Evolutionary conservation across 2,888 invertebrate genomes (phyloP).

Genomic region (Caenorhabditis imperialis): DNA sequence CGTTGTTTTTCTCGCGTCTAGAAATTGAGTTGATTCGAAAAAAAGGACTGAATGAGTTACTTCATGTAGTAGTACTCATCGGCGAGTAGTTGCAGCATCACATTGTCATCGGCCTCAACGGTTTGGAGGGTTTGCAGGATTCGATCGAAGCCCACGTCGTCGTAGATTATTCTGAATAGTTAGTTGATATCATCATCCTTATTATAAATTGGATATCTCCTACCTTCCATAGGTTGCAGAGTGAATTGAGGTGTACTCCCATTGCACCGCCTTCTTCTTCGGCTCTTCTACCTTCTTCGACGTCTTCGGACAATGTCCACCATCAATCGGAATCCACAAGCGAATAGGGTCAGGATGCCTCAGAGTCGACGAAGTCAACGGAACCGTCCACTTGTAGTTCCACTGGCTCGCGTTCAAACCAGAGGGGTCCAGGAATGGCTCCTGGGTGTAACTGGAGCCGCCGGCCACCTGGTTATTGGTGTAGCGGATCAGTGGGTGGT

Average conservation of each 20-base stretch:
- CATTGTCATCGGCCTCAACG: constrained; percentile 25
- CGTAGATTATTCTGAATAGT: constrained; percentile 46
- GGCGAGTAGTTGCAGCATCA: constrained; percentile 45
- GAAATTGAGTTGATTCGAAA: constrained; percentile 10
- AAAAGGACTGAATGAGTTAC: constrained; percentile 18
- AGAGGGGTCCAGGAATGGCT: constrained; percentile 27
- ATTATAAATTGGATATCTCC: too few species aligned
- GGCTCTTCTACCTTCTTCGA: constrained; percentile 9
- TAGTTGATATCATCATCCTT: neutral
- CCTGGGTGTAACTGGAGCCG: constrained; percentile 31
- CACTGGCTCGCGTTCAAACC: constrained; percentile 30
- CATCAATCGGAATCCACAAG: constrained; percentile 26
- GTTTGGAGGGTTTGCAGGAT: constrained; percentile 39
- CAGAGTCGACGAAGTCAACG: constrained; percentile 17
- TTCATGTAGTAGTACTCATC: constrained; percentile 51
- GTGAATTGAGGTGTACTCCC: constrained; percentile 25
- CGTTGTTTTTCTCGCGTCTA: constrained; percentile 32
- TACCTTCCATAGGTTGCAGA: constrained; percentile 56
- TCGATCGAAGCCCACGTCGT: constrained; percentile 54
- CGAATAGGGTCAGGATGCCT: constrained; percentile 9
- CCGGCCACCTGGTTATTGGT: constrained; percentile 23
- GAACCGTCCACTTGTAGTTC: constrained; percentile 57
- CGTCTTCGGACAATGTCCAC: neutral
- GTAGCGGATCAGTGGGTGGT: constrained; percentile 56
- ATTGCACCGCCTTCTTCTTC: constrained; percentile 38